phyloP scores from a whole-genome alignment of 2,113 vertebrate genomes.

The Charina bottae region DNA sequence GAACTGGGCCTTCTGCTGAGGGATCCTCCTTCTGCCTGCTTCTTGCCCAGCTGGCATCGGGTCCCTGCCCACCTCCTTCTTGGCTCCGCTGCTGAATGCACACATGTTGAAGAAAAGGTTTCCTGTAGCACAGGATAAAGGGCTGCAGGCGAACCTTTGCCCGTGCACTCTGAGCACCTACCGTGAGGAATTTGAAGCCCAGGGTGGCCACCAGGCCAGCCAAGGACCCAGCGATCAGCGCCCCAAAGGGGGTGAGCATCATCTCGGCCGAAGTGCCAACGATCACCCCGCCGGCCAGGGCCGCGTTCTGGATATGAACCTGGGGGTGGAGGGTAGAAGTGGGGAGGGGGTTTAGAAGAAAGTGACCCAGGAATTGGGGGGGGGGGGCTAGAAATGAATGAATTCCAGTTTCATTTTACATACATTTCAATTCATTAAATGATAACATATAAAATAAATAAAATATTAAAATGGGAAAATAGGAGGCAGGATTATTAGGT shows the following conservation, averaged over 20 bases:
- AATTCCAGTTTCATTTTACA: not conserved
- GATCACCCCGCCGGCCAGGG: constrained; percentile 82
- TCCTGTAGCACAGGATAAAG: too few relatives aligned
- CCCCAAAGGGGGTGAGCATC: constrained; percentile 90
- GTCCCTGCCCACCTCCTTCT: not conserved
- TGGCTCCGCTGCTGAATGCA: not conserved
- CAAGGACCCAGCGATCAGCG: constrained; percentile 85
- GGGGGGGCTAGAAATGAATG: too few relatives aligned
- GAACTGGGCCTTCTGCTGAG: not conserved
- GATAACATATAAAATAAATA: not conserved
- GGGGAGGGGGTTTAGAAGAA: not conserved
- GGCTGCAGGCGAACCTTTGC: not conserved
- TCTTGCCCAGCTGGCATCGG: not conserved
- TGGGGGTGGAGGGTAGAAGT: constrained; percentile 37
- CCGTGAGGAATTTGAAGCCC: constrained; percentile 86
- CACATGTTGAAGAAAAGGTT: not conserved
- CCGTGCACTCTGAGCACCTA: constrained; percentile 55
- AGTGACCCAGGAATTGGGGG: too few relatives aligned
- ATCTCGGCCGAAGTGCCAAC: constrained; percentile 91
- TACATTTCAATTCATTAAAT: not conserved
- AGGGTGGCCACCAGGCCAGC: constrained; percentile 84
- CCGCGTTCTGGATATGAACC: constrained; percentile 93
- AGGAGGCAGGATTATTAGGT: not conserved
- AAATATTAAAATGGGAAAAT: not conserved
- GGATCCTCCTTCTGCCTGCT: not conserved